A percentile compares a stretch with the other conserved stretches of the same genome.
Evolutionary conservation across 2,113 vertebrate genomes (phyloP).

Genomic region (Rhinopomastus cyanomelas): DNA sequence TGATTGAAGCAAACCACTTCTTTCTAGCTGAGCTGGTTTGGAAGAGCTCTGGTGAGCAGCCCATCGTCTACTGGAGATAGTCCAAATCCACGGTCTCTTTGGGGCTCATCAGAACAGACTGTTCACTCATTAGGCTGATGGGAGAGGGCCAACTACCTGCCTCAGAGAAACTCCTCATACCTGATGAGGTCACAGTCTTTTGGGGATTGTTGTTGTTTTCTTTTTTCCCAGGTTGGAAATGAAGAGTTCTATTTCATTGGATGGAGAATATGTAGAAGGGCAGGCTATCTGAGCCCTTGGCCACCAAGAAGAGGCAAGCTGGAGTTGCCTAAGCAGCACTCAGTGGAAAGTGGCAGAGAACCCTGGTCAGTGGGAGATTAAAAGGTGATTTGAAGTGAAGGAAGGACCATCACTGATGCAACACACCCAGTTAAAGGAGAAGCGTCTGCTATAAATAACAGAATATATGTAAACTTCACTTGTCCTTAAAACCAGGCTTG

Average conservation of each 20-base stretch:
- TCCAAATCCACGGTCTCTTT: background rate
- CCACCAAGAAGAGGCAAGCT: background rate
- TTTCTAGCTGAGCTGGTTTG: background rate
- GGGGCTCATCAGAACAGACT: background rate
- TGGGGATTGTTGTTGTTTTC: accelerated
- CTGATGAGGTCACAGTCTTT: background rate
- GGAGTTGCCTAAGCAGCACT: background rate
- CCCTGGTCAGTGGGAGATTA: background rate
- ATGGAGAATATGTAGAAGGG: background rate
- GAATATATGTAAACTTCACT: background rate
- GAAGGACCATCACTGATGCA: slow-evolving; percentile 13
- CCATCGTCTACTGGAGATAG: background rate
- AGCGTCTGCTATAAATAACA: background rate
- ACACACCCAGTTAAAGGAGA: background rate
- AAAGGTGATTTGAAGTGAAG: slow-evolving; percentile 2
- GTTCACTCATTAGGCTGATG: background rate
- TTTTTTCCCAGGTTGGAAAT: background rate
- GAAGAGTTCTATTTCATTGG: background rate
- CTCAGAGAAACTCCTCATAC: background rate
- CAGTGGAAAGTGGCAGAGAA: background rate
- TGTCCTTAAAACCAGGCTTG: background rate
- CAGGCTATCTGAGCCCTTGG: background rate
- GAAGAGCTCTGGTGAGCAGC: slow-evolving; percentile 7
- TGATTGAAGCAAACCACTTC: background rate
- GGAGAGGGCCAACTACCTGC: background rate